Base-by-base conservation (phyloP, 2,113 vertebrate genomes). In the Psilopogon haemacephalus region DNA sequence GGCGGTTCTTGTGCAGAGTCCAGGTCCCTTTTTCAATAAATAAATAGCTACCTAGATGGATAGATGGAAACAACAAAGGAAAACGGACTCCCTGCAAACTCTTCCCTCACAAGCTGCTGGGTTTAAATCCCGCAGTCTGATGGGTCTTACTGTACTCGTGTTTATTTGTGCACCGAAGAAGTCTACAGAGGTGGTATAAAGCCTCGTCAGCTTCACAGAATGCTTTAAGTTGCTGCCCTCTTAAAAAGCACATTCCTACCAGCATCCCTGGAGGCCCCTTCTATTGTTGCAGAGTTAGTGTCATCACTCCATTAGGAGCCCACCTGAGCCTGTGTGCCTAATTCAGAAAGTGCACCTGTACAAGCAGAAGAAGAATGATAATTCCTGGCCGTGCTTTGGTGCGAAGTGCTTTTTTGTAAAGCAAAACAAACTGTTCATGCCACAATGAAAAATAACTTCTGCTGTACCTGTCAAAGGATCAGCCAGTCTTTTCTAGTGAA, bases 321-420 rank as follows among this genome's bases (percentile, higher is more conserved):
- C 33, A 63, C 64, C 88, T 24, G 77, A 79, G 84, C 84, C 91
- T 97, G 94, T 73, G 90, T 86, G 92, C 86, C 92, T 95, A 46
- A 97, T 97, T 96, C 97, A 97, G 88, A 94, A 93, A 89, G 88
- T 85, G 93, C 97, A 97, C 97, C 97, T 98, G 97, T 95, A 97
- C 96, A 97, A 98, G 97, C 97, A 98, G 65, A 93, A 92, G 60
- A 97, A 95, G 96, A 97, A 97, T 95, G 94, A 93, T 94, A 94
- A 97, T 95, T 96, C 96, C 91, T 94, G 95, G 48, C 92, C 96
- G 91, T 88, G 94, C 93, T 96, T 97, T 95, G 87, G 84, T 95
- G 94, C 91, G 89, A 97, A 97, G 93, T 96, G 91, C 70, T 91
- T 86, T 96, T 95, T 94, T 95, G 89, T 86, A 87, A 97, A 96